These are phyloP conservation scores for Zoanthus gigantus DNA, from an alignment of 92 coral and sea anemone species.

Conservation along the genomic window DNA sequence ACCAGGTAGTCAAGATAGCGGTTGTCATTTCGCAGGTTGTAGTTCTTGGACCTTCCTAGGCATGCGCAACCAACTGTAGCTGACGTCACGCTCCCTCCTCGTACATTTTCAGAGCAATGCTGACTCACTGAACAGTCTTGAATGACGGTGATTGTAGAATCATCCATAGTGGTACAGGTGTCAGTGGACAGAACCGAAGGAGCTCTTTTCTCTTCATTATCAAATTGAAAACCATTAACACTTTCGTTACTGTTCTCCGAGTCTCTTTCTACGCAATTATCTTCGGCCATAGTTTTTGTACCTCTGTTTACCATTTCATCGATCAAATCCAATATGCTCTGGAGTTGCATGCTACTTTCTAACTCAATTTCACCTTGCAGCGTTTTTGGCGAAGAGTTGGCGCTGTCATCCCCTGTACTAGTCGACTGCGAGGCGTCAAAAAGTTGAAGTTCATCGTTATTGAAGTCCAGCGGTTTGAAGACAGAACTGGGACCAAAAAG, in stretches of 20 bases:
- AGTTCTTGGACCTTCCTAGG: constrained; percentile 71
- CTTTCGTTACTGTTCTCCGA: constrained; percentile 6
- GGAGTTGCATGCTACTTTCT: constrained; percentile 74
- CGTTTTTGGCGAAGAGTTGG: background rate
- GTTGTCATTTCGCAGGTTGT: constrained; percentile 53
- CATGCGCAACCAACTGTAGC: constrained; percentile 62
- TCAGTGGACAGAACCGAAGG: constrained; percentile 31
- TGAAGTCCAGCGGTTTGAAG: constrained; percentile 79
- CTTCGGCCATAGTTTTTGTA: constrained; percentile 28
- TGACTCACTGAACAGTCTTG: background rate
- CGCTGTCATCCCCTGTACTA: background rate
- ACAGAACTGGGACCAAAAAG: constrained; percentile 76
- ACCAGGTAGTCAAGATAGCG: constrained; percentile 64
- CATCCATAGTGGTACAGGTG: constrained; percentile 46
- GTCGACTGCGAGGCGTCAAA: constrained; percentile 52
- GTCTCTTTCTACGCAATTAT: background rate
- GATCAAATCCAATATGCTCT: constrained; percentile 84
- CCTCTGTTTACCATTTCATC: constrained; percentile 79
- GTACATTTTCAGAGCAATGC: background rate
- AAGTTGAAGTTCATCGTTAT: constrained; percentile 82
- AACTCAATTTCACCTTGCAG: constrained; percentile 10
- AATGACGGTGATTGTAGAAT: constrained; percentile 16
- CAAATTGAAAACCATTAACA: constrained; percentile 13
- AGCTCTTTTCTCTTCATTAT: constrained; percentile 62
- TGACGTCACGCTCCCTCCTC: constrained; percentile 32